These are phyloP conservation scores for Teleiodes luculella DNA, from an alignment of 2,888 invertebrate genomes.

Conservation along the genomic window DNA sequence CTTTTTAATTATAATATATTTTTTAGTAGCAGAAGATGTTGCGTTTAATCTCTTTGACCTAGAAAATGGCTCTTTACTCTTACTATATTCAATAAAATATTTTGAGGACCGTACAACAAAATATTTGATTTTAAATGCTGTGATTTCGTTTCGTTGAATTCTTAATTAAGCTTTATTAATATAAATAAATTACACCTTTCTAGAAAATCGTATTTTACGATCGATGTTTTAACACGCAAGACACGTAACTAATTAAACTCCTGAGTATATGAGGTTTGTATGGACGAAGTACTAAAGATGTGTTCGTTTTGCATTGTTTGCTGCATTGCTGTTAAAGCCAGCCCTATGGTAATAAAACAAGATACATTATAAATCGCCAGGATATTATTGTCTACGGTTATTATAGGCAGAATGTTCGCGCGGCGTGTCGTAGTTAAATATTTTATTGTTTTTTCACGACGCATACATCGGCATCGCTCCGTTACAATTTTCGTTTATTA, in stretches of 20 bases:
- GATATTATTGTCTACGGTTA: slow-evolving; percentile 56
- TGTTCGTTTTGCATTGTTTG: slow-evolving; percentile 16
- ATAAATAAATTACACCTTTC: not conserved
- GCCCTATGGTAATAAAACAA: slow-evolving; percentile 66
- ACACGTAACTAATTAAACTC: not conserved
- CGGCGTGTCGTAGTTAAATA: slow-evolving; percentile 65
- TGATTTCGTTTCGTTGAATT: no score
- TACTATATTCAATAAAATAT: no score
- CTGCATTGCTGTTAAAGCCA: slow-evolving; percentile 21
- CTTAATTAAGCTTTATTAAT: no score
- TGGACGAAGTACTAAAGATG: not conserved
- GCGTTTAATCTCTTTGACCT: no score
- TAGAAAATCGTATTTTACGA: slow-evolving; percentile 15
- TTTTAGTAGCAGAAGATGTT: no score
- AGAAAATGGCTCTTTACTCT: no score
- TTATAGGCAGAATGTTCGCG: slow-evolving; percentile 54
- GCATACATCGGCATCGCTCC: slow-evolving; percentile 56
- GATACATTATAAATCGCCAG: slow-evolving; percentile 69
- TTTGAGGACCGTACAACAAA: no score
- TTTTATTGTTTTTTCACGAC: slow-evolving; percentile 69
- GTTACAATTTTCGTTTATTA: slow-evolving; percentile 55
- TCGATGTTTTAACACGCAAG: not conserved
- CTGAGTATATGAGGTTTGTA: not conserved
- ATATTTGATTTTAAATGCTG: no score
- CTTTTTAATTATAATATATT: no score